Percentiles rank a stretch among this genome's conserved stretches.
Evolutionary conservation across 2,797 vertebrate species (phyloP).

Genomic region (Spinibarbus caldwelli): DNA sequence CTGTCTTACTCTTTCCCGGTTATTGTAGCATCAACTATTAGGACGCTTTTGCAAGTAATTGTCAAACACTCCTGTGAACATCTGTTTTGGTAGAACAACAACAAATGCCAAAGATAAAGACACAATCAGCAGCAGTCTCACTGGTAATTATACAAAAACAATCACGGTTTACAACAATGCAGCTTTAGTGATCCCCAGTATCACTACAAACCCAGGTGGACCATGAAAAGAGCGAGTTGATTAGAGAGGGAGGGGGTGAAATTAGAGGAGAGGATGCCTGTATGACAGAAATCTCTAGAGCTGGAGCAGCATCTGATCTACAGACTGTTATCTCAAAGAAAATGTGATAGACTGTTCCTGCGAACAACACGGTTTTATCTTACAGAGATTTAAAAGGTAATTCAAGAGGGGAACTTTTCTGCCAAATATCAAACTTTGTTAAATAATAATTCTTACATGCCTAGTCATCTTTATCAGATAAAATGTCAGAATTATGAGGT

Average conservation of each 20-base stretch:
- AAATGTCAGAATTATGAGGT: background rate
- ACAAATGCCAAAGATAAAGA: conserved; percentile 35
- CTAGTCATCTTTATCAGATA: background rate
- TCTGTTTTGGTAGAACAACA: conserved; percentile 28
- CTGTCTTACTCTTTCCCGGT: background rate
- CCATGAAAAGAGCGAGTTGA: conserved; percentile 9
- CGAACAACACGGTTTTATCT: background rate
- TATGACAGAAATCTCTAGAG: conserved; percentile 36
- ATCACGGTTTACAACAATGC: conserved; percentile 2
- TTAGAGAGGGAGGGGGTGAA: conserved; percentile 13
- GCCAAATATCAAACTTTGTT: background rate
- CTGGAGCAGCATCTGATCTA: conserved; percentile 41
- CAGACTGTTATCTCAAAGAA: conserved; percentile 44
- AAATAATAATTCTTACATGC: background rate
- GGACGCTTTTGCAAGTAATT: conserved; percentile 18
- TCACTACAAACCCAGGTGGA: conserved; percentile 43
- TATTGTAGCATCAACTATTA: background rate
- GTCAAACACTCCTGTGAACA: conserved; percentile 22
- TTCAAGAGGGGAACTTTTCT: background rate
- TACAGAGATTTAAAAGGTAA: background rate
- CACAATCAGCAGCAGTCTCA: conserved; percentile 22
- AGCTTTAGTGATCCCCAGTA: conserved; percentile 31
- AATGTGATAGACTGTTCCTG: background rate
- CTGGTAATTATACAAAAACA: conserved; percentile 35
- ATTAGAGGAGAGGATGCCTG: conserved; percentile 6